Evolutionary conservation across 2,113 vertebrate genomes (phyloP).

Genomic region (Mustelus asterias): DNA sequence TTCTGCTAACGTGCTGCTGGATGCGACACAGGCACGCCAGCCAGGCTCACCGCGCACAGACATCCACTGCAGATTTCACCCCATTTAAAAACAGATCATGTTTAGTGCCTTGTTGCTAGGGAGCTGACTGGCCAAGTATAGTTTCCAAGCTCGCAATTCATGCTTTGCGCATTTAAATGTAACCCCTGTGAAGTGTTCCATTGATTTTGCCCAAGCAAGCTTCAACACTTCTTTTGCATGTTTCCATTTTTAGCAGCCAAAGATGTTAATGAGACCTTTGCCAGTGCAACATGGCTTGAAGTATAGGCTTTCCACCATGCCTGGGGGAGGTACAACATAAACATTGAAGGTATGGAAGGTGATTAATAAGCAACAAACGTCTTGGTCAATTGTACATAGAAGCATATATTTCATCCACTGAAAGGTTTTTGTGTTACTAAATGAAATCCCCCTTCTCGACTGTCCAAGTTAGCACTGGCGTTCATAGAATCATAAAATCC

Average conservation of each 20-base stretch:
- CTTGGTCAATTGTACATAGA: background rate
- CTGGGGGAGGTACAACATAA: background rate
- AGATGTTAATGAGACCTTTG: background rate
- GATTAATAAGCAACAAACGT: background rate
- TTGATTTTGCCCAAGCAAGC: constrained; percentile 41
- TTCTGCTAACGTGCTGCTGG: background rate
- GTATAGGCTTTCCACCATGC: background rate
- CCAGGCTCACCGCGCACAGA: constrained; percentile 29
- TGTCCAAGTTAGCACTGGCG: background rate
- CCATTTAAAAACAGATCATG: constrained; percentile 41
- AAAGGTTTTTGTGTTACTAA: too few species aligned
- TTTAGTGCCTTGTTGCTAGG: constrained; percentile 53
- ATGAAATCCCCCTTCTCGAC: background rate
- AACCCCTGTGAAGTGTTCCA: constrained; percentile 44
- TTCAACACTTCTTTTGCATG: constrained; percentile 38
- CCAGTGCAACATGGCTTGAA: background rate
- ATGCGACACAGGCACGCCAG: constrained; percentile 14
- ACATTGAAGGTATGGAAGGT: background rate
- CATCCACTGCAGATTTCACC: constrained; percentile 40
- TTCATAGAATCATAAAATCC: background rate
- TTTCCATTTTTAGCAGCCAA: background rate
- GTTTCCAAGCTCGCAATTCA: constrained; percentile 44
- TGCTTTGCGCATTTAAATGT: constrained; percentile 43
- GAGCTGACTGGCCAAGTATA: constrained; percentile 41
- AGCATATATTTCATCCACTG: background rate